Conservation (phyloP, 2,888 invertebrate species). For the Poecilus cupreus region DNA sequence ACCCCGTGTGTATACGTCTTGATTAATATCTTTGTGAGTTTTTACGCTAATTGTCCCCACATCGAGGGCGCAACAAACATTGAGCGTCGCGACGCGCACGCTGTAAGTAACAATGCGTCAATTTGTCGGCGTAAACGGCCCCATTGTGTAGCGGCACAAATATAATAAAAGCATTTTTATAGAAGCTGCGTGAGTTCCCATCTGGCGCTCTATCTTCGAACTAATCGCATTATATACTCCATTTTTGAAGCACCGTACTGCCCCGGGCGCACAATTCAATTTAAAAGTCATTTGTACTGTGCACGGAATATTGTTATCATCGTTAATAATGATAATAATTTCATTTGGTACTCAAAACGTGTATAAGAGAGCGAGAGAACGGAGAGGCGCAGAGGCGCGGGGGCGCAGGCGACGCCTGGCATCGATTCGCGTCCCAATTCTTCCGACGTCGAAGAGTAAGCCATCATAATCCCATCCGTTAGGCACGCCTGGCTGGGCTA, state of each 20-base stretch:
- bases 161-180: slow-evolving; percentile 71
- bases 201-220: slow-evolving; percentile 73
- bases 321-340: slow-evolving; percentile 74
- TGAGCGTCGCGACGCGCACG: slow-evolving; percentile 1
- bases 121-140: slow-evolving; percentile 68
- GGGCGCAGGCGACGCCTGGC: background rate
- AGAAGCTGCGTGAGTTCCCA: slow-evolving; percentile 69
- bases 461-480: slow-evolving; percentile 46
- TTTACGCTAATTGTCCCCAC: slow-evolving; percentile 6
- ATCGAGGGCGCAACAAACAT: background rate
- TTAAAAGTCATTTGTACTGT: slow-evolving; percentile 81
- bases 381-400: background rate
- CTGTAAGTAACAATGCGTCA: slow-evolving; percentile 69
- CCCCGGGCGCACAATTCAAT: slow-evolving; percentile 77
- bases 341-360: slow-evolving; percentile 70
- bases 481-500: slow-evolving; percentile 3
- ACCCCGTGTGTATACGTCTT: background rate
- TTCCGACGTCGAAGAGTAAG: slow-evolving; percentile 40
- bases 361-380: slow-evolving; percentile 39
- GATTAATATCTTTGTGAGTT: slow-evolving; percentile 25
- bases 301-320: slow-evolving; percentile 72
- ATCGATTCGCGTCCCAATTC: slow-evolving; percentile 45
- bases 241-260: slow-evolving; percentile 75
- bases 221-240: slow-evolving; percentile 81
- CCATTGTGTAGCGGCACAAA: slow-evolving; percentile 70